Evolutionary conservation across 2,888 invertebrate genomes (phyloP).

Genomic region (Ectemnius continuus): DNA sequence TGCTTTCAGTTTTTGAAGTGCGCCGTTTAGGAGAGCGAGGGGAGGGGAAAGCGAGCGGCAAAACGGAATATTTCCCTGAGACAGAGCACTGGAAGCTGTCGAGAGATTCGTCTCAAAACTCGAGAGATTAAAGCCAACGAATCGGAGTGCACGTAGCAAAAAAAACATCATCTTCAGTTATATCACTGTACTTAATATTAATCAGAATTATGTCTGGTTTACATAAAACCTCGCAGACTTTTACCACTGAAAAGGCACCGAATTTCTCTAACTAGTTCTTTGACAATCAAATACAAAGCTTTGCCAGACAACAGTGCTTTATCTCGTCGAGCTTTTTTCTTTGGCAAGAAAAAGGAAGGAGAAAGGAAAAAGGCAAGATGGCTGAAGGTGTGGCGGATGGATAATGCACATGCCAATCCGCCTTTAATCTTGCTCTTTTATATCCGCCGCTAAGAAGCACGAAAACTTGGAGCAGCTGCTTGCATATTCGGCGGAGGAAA

Average conservation of each 20-base stretch:
- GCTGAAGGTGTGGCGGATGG: constrained; percentile 23
- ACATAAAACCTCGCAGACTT: too few relatives aligned
- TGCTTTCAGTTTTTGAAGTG: constrained; percentile 7
- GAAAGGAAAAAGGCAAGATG: constrained; percentile 13
- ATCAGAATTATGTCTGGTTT: too few relatives aligned
- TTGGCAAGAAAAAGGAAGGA: not conserved
- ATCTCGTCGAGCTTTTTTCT: not conserved
- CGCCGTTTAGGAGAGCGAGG: constrained; percentile 4
- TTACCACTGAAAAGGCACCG: not conserved
- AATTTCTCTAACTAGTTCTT: not conserved
- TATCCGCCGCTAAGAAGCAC: constrained; percentile 43
- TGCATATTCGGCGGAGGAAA: constrained; percentile 9
- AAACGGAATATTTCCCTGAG: constrained; percentile 4
- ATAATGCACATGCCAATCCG: constrained; percentile 40
- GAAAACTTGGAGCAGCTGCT: constrained; percentile 47
- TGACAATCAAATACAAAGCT: not conserved
- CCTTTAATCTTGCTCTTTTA: constrained; percentile 44
- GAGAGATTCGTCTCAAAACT: too few relatives aligned
- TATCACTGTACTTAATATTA: too few relatives aligned
- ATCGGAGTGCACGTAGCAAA: too few relatives aligned
- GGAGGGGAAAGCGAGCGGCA: not conserved
- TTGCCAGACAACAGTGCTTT: not conserved
- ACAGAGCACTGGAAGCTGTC: not conserved
- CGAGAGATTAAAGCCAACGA: too few relatives aligned
- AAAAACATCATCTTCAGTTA: too few relatives aligned